These are phyloP conservation scores for Sebastes diaconus DNA, from an alignment of 2,797 vertebrate genomes.

Conservation along the genomic window DNA sequence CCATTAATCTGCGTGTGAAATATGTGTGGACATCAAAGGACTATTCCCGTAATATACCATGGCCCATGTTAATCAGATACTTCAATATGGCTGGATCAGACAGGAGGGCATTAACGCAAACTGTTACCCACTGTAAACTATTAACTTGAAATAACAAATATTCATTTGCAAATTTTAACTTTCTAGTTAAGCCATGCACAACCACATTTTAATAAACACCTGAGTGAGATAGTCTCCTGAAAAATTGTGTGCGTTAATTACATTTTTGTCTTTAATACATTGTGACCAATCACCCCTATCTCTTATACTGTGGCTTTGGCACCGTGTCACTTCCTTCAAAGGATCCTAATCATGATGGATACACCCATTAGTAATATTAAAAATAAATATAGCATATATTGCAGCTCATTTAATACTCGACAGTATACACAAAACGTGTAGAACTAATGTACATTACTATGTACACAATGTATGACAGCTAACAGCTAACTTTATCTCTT, in stretches of 20 bases:
- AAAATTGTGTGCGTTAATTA: not conserved
- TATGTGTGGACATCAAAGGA: constrained; percentile 74
- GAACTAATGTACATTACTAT: not conserved
- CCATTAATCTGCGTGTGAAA: constrained; percentile 27
- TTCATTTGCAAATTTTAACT: not conserved
- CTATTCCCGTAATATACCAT: constrained; percentile 61
- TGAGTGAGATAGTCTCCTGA: not conserved
- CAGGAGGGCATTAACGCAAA: not conserved
- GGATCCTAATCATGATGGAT: not conserved
- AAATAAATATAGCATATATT: not conserved
- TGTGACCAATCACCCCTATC: not conserved
- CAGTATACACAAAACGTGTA: not conserved
- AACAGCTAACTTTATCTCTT: not conserved
- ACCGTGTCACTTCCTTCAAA: not conserved
- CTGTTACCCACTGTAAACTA: not conserved
- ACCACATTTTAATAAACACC: not conserved
- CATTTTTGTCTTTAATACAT: not conserved
- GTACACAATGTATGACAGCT: not conserved
- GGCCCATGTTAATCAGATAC: not conserved
- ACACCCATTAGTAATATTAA: not conserved
- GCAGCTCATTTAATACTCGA: not conserved
- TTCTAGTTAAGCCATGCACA: not conserved
- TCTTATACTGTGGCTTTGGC: not conserved
- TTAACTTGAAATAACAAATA: not conserved
- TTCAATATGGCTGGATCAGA: not conserved